phyloP scores from a whole-genome alignment of 2,888 invertebrate genomes.

The Phoenoteleia sp. region DNA sequence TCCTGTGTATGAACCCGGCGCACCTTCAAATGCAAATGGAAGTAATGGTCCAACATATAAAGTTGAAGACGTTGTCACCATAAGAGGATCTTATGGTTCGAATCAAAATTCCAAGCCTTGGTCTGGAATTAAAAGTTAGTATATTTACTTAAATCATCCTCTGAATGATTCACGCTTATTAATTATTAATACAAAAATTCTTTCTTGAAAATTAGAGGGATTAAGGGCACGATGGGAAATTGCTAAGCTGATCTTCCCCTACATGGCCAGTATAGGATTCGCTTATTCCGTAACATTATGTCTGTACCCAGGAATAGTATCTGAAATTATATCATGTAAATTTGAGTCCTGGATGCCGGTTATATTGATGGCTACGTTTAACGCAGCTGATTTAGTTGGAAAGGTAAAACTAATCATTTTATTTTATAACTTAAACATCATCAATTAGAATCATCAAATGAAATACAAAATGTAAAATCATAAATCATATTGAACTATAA shows the following conservation, averaged over 20 bases:
- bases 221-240: constrained; percentile 92
- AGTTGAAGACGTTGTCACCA: constrained; percentile 92
- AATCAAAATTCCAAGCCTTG: constrained; percentile 87
- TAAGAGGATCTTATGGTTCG: constrained; percentile 87
- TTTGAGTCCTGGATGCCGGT: constrained; percentile 97
- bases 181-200: too few species aligned
- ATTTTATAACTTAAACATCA: too few species aligned
- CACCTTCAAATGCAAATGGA: constrained; percentile 86
- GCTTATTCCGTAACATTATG: constrained; percentile 97
- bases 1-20: constrained; percentile 94
- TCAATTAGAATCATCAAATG: too few species aligned
- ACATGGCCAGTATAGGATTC: constrained; percentile 95
- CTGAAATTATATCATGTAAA: constrained; percentile 94
- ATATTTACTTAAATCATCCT: not conserved
- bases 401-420: too few species aligned
- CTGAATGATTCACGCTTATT: too few species aligned
- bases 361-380: constrained; percentile 95
- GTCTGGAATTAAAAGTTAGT: constrained; percentile 87
- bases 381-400: constrained; percentile 95
- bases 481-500: too few species aligned
- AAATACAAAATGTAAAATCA: too few species aligned
- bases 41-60: constrained; percentile 90
- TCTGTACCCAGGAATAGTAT: constrained; percentile 96
- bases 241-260: constrained; percentile 94
- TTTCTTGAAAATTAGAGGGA: constrained; percentile 88